Evolutionary conservation across 1,140 invertebrate species (phyloP), one percentile per base, ranked within the genome.

Genomic region (Akabosia matsudoensis): DNA sequence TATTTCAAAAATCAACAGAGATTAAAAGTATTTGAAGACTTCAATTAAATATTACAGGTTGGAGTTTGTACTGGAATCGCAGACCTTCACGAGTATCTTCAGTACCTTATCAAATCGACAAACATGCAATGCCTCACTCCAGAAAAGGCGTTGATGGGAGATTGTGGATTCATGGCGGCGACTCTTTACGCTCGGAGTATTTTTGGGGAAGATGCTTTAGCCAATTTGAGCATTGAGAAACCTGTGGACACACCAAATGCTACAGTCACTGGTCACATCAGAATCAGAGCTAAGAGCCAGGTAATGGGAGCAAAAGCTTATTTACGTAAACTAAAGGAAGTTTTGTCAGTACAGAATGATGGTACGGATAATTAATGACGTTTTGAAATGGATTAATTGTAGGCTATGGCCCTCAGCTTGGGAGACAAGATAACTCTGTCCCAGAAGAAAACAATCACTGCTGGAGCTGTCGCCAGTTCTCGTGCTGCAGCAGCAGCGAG

Each of bases 71-170:
- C 98, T 0, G 93, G 92, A 61, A 90, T 99, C 76, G 93, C 92
- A 0, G 96, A 98, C 85, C 87, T 99, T 26, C 89, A 94, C 76
- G 94, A 96, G 81, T 99, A 98, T 87, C 87, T 99, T 30, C 89
- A 92, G 70, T 96, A 98, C 83, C 86, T 99, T 33, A 87, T 99
- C 28, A 93, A 92, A 80, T 94, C 93, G 75, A 99, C 97, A 26
- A 99, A 99, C 84, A 99, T 99, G 97, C 96, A 97, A 83, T 98
- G 97, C 86, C 89, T 99, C 18, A 99, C 97, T 7, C 96, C 97
- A 0, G 95, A 95, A 84, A 95, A 96, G 91, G 96, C 96, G 24
- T 85, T 98, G 37, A 92, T 92, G 10, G 97, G 97, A 0, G 94
- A 98, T 82, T 99, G 97, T 86, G 96, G 97, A 18, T 99, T 99